Percentiles rank a stretch among this genome's conserved stretches.
These are phyloP conservation scores for Arctocebus calabarensis DNA, from an alignment of 2,797 vertebrate genomes.

Conservation along the genomic window DNA sequence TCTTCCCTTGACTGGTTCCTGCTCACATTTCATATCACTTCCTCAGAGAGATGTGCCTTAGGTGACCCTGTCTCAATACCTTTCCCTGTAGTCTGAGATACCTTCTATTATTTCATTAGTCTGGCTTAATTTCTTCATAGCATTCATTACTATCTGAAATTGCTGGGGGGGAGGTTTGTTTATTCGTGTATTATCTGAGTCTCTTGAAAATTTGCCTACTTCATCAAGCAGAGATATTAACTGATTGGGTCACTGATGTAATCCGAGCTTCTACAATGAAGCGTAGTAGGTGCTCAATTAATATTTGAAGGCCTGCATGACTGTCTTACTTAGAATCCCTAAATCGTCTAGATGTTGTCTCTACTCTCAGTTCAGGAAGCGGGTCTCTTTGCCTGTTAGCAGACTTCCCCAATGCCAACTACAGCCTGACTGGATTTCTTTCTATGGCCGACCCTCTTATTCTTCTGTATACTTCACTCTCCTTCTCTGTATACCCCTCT, in stretches of 20 bases:
- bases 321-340: neutral
- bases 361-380: constrained; percentile 4
- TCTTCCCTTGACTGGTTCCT: neutral
- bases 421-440: neutral
- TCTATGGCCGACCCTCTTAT: neutral
- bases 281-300: neutral
- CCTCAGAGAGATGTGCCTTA: neutral
- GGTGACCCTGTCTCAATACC: neutral
- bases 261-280: neutral
- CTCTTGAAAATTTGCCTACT: constrained; percentile 8
- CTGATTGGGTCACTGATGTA: neutral
- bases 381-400: neutral
- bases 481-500: neutral
- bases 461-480: neutral
- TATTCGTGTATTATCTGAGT: neutral
- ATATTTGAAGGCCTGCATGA: neutral
- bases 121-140: neutral
- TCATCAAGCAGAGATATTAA: neutral
- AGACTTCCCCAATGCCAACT: neutral
- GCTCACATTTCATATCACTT: neutral
- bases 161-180: neutral
- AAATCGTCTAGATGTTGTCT: neutral
- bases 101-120: neutral
- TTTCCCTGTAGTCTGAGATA: neutral
- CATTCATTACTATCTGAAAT: neutral